Percentiles rank a stretch among this genome's conserved stretches.
Evolutionary conservation across 2,888 invertebrate genomes (phyloP).

Genomic region (Heliconius aoede): DNA sequence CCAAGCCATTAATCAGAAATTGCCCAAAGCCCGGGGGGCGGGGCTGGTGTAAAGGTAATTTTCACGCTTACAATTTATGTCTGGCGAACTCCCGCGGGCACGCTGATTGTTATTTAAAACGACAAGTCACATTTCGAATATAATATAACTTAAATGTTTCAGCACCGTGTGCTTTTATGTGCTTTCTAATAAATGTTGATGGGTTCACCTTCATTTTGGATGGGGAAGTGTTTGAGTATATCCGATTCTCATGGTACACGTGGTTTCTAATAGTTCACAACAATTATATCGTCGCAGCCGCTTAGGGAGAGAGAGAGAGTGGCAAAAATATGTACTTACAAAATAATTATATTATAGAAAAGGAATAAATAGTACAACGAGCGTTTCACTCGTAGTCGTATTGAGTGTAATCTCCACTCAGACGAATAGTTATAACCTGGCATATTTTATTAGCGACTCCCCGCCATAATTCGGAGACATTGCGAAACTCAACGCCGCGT

Average conservation of each 20-base stretch:
- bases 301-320: no score
- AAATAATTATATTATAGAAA: no score
- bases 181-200: not conserved
- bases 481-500: no score
- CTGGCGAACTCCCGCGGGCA: constrained; percentile 28
- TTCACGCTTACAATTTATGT: constrained; percentile 41
- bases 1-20: constrained; percentile 34
- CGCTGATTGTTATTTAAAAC: constrained; percentile 29
- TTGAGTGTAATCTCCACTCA: not conserved
- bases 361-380: not conserved
- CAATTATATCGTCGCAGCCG: no score
- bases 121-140: constrained; percentile 19
- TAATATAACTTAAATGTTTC: constrained; percentile 22
- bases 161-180: not conserved
- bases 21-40: constrained; percentile 27
- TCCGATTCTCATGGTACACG: no score
- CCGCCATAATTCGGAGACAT: no score
- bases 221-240: no score
- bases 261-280: no score
- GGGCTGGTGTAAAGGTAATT: constrained; percentile 33
- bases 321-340: no score
- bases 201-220: not conserved
- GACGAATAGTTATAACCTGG: not conserved
- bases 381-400: not conserved
- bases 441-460: no score